Evolutionary conservation across 2,113 vertebrate genomes (phyloP).

Genomic region (human): DNA sequence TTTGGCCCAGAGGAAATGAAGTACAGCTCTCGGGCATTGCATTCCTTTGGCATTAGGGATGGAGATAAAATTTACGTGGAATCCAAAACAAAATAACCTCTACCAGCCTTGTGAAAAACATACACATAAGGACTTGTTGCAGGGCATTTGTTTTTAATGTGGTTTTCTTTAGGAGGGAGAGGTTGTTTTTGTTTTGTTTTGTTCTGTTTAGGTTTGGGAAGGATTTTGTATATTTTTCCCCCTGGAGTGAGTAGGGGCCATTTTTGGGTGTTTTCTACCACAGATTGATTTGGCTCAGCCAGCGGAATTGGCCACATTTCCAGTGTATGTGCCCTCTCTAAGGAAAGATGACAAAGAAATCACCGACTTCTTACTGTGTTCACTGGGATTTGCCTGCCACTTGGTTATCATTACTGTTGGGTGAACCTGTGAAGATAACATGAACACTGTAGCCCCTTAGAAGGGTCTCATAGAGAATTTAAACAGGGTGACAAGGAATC

Average conservation of each 20-base stretch:
- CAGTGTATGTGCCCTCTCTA: background rate
- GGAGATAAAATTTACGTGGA: conserved; percentile 96
- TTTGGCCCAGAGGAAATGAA: conserved; percentile 95
- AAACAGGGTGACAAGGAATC: conserved; percentile 44
- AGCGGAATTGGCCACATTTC: conserved; percentile 39
- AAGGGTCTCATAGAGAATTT: background rate
- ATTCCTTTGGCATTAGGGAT: conserved; percentile 95
- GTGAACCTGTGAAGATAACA: conserved; percentile 70
- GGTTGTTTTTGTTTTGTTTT: conserved; percentile 69
- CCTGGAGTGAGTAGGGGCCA: conserved; percentile 28
- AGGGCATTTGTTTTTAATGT: conserved; percentile 77
- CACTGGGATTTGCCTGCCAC: background rate
- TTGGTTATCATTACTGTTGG: background rate
- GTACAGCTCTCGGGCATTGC: conserved; percentile 91
- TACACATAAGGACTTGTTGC: conserved; percentile 72
- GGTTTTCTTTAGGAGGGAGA: conserved; percentile 73
- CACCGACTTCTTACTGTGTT: conserved; percentile 17
- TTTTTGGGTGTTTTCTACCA: conserved; percentile 69
- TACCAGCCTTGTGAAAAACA: conserved; percentile 67
- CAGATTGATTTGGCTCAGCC: conserved; percentile 39
- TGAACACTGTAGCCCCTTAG: conserved; percentile 49
- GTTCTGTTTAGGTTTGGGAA: conserved; percentile 68
- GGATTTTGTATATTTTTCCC: conserved; percentile 58
- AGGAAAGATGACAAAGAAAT: background rate
- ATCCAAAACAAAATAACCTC: conserved; percentile 89